phyloP scores from a whole-genome alignment of 1,140 invertebrate species.

The Trissolcus basalis region DNA sequence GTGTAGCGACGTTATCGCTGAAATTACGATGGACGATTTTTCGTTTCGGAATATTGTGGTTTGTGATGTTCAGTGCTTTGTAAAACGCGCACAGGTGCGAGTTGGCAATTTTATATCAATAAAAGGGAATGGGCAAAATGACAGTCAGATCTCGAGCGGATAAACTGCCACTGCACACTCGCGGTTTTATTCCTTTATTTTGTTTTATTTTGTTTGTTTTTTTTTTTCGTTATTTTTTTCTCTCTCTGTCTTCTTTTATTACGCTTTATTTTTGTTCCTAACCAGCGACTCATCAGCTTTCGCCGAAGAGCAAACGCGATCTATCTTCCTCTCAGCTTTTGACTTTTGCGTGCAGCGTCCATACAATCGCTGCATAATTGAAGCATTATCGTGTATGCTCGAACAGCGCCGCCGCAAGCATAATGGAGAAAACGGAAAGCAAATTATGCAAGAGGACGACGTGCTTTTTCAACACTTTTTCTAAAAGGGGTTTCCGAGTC shows the following conservation, averaged over 20 bases:
- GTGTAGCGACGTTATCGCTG: no score
- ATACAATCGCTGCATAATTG: slow-evolving; percentile 24
- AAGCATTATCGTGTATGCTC: slow-evolving; percentile 26
- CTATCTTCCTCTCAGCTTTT: slow-evolving; percentile 1
- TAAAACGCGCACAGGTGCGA: no score
- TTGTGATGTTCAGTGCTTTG: no score
- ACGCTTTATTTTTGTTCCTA: slow-evolving; percentile 9
- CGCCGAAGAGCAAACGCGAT: neutral
- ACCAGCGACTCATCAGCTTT: slow-evolving; percentile 14
- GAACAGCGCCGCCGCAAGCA: slow-evolving; percentile 8
- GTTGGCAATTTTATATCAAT: no score
- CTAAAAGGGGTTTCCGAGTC: slow-evolving; percentile 10
- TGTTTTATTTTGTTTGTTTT: no score
- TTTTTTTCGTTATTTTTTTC: no score
- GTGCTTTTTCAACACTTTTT: slow-evolving; percentile 5
- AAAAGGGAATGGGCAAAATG: no score
- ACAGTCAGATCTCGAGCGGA: no score
- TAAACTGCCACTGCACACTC: no score
- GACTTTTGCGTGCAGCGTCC: slow-evolving; percentile 14
- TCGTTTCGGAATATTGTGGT: no score
- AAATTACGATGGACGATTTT: no score
- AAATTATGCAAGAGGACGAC: slow-evolving; percentile 11
- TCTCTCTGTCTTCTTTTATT: neutral
- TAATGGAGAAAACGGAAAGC: slow-evolving; percentile 22
- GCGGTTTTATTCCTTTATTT: no score